Conservation (phyloP, 2,113 vertebrate species). For the Vulpes lagopus region DNA sequence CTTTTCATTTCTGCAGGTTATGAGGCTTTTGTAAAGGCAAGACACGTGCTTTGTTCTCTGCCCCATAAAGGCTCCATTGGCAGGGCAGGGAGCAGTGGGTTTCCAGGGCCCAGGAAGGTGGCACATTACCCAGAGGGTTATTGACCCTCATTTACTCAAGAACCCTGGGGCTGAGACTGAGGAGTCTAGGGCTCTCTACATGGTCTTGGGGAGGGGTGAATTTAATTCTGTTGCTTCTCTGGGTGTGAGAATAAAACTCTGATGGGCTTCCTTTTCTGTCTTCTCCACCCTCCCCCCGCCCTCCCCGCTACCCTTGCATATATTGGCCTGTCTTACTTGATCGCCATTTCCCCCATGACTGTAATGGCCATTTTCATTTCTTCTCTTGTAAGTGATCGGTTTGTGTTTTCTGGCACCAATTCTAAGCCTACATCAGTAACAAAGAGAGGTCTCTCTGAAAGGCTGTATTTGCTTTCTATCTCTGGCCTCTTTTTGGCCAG, state of each 20-base stretch:
- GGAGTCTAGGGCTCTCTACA: background rate
- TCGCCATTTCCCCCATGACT: background rate
- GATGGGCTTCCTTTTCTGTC: background rate
- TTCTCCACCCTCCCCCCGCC: background rate
- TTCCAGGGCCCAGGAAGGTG: background rate
- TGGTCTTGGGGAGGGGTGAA: background rate
- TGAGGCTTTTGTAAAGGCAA: background rate
- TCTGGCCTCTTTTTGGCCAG: background rate
- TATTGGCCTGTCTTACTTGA: background rate
- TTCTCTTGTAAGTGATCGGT: background rate
- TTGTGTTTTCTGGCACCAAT: background rate
- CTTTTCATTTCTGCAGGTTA: background rate
- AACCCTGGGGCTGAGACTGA: background rate
- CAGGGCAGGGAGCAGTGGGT: background rate
- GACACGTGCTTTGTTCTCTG: background rate
- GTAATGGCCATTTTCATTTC: background rate
- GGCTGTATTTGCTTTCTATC: background rate
- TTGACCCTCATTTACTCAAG: background rate
- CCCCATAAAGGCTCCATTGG: too few relatives aligned
- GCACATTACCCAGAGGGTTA: background rate
- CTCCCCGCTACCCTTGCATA: background rate
- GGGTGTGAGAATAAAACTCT: background rate
- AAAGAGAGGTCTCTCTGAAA: background rate
- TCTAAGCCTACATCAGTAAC: background rate
- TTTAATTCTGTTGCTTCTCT: background rate